Evolutionary conservation across 2,113 vertebrate species (phyloP).

Genomic region (Caracal caracal): DNA sequence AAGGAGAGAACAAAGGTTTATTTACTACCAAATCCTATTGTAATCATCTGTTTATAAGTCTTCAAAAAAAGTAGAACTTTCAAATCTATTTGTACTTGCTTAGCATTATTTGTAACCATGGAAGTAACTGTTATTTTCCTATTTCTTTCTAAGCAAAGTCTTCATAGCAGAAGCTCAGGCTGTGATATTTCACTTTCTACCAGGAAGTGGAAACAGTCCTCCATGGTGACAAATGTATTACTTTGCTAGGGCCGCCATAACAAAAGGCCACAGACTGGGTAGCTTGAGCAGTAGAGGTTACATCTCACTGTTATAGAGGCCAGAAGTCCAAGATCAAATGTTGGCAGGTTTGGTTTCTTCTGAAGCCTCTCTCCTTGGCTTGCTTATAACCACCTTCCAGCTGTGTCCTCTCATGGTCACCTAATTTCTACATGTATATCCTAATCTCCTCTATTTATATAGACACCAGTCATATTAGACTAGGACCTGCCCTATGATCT

Average conservation of each 20-base stretch:
- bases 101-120: neutral
- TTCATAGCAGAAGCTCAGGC: neutral
- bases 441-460: neutral
- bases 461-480: neutral
- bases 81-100: neutral
- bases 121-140: neutral
- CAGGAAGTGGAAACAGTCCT: neutral
- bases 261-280: neutral
- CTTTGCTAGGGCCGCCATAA: neutral
- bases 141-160: neutral
- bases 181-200: neutral
- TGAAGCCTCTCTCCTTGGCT: neutral
- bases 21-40: neutral
- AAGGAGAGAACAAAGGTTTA: neutral
- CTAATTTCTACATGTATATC: neutral
- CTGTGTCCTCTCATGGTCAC: neutral
- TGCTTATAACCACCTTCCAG: neutral
- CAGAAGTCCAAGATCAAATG: neutral
- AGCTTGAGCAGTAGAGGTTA: neutral
- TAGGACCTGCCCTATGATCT: neutral
- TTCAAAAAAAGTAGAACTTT: neutral
- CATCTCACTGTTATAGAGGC: neutral
- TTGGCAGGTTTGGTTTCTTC: neutral
- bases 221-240: neutral
- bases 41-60: neutral